A percentile compares a stretch with the other conserved stretches of the same genome.
These are phyloP conservation scores for Athrips mouffetella DNA, from an alignment of 2,888 invertebrate species.

Conservation along the genomic window DNA sequence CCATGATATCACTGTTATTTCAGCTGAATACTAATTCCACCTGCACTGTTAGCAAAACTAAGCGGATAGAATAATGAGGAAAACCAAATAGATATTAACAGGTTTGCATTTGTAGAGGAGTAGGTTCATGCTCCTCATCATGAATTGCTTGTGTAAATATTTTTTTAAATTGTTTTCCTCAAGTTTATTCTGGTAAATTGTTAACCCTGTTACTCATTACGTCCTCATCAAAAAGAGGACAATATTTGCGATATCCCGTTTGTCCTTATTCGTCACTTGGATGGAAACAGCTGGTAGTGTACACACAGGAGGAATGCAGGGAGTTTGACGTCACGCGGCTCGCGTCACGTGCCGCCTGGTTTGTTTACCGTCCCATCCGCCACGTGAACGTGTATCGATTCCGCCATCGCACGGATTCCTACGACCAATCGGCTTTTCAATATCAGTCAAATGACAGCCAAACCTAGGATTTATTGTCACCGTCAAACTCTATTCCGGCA, in stretches of 20 bases:
- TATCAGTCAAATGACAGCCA: neutral
- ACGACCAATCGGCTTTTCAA: too few species aligned
- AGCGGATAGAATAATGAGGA: conserved; percentile 3
- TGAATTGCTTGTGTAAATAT: too few species aligned
- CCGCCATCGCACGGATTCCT: conserved; percentile 28
- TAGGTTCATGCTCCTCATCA: too few species aligned
- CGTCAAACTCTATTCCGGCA: neutral
- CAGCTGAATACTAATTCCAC: conserved; percentile 26
- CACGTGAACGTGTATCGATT: conserved; percentile 37
- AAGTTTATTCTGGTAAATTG: neutral
- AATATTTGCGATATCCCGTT: conserved; percentile 2
- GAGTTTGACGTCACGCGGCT: conserved; percentile 6
- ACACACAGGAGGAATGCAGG: conserved; percentile 2
- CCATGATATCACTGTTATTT: conserved; percentile 41
- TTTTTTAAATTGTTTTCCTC: neutral
- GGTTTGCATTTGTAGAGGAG: too few species aligned
- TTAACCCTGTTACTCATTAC: neutral
- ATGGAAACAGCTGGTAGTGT: conserved; percentile 3
- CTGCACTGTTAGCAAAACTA: conserved; percentile 6
- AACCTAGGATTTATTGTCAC: neutral
- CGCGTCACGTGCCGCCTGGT: conserved; percentile 44
- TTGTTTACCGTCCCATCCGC: conserved; percentile 41
- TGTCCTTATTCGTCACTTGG: neutral
- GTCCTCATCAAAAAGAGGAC: neutral
- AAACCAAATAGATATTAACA: too few species aligned